A percentile compares a stretch with the other conserved stretches of the same genome.
Conservation (phyloP, 2,797 vertebrate genomes). For the Poeciliopsis turneri region DNA sequence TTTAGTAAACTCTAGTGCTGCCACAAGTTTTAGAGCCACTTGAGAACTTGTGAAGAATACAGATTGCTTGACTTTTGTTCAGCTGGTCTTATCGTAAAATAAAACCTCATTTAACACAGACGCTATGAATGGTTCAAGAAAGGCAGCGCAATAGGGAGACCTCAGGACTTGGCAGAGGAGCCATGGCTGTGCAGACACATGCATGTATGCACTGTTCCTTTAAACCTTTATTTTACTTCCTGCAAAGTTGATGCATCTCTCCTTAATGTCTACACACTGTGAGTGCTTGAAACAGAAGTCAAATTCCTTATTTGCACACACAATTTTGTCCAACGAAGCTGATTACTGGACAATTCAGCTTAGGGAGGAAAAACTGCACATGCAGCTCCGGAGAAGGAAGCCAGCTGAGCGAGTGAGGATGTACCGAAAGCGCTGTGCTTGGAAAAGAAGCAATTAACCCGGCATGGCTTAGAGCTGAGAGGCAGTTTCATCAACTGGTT, state of each 20-base stretch:
- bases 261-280: not conserved
- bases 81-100: not conserved
- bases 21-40: not conserved
- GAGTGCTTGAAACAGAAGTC: not conserved
- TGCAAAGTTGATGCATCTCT: not conserved
- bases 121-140: not conserved
- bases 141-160: not conserved
- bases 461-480: not conserved
- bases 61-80: not conserved
- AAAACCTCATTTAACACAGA: not conserved
- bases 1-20: not conserved
- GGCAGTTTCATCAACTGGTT: not conserved
- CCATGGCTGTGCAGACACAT: not conserved
- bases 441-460: not conserved
- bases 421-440: not conserved
- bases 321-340: not conserved
- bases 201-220: not conserved
- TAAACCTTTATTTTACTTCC: not conserved
- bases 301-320: not conserved
- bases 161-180: not conserved
- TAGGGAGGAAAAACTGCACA: not conserved
- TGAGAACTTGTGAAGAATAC: not conserved
- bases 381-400: not conserved
- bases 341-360: not conserved
- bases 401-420: not conserved